A percentile compares a stretch with the other conserved stretches of the same genome.
phyloP scores from a whole-genome alignment of 2,113 vertebrate genomes.

The Callipepla squamata region DNA sequence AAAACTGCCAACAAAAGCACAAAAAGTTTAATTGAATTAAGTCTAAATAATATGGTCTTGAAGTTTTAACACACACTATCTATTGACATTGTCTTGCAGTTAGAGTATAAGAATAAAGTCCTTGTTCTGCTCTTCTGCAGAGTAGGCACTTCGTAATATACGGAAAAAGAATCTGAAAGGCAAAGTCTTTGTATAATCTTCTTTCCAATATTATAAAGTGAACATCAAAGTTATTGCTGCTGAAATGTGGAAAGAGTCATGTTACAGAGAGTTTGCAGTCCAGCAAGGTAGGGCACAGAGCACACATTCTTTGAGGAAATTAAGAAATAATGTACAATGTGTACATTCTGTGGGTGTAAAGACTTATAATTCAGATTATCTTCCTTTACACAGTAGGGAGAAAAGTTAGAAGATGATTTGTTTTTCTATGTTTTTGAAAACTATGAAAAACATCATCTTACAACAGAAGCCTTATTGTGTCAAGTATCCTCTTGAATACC shows the following conservation, averaged over 20 bases:
- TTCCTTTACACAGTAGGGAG: not conserved
- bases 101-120: constrained; percentile 32
- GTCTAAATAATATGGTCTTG: constrained; percentile 56
- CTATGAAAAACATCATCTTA: not conserved
- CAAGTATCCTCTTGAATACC: not conserved
- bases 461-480: not conserved
- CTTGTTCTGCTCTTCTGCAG: constrained; percentile 36
- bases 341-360: not conserved
- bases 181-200: not conserved
- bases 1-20: constrained; percentile 57
- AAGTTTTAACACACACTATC: constrained; percentile 36
- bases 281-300: accelerated
- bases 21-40: constrained; percentile 56
- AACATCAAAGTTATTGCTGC: not conserved
- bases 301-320: not conserved
- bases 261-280: not conserved
- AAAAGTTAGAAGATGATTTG: not conserved
- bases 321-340: not conserved
- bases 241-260: not conserved
- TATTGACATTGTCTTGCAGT: constrained; percentile 20
- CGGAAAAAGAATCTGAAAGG: constrained; percentile 9
- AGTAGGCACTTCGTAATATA: constrained; percentile 1
- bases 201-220: not conserved
- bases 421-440: not conserved
- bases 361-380: not conserved